A percentile compares a stretch with the other conserved stretches of the same genome.
Evolutionary conservation across 1,140 invertebrate genomes (phyloP).

Genomic region (Mya arenaria): DNA sequence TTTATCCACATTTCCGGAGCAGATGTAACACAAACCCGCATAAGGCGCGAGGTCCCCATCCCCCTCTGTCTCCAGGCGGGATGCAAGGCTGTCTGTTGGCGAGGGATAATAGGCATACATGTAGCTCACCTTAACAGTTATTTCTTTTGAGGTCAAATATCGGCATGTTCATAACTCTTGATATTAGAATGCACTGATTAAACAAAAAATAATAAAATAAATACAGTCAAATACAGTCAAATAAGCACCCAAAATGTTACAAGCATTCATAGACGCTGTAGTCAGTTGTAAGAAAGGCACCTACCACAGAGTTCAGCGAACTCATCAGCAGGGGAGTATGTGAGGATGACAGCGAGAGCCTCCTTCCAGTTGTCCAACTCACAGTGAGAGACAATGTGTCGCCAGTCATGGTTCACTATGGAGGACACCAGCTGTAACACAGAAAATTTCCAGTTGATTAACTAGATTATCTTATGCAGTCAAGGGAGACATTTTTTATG

Average conservation of each 20-base stretch:
- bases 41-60: conserved; percentile 84
- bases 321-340: conserved; percentile 87
- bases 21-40: conserved; percentile 94
- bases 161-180: no score
- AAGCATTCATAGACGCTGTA: conserved; percentile 11
- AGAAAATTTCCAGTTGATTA: no score
- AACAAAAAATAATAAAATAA: no score
- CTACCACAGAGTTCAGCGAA: conserved; percentile 87
- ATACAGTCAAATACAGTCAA: no score
- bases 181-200: no score
- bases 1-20: conserved; percentile 91
- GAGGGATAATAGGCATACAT: no score
- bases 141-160: no score
- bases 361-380: conserved; percentile 93
- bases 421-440: conserved; percentile 90
- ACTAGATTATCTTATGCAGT: no score
- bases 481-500: no score
- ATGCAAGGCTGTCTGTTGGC: conserved; percentile 85
- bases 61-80: conserved; percentile 85
- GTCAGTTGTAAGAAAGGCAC: conserved; percentile 61
- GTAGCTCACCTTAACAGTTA: no score
- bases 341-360: conserved; percentile 91
- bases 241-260: no score
- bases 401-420: conserved; percentile 91
- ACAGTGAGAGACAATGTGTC: conserved; percentile 88